phyloP scores from a whole-genome alignment of 1,140 invertebrate species.

The Zaprionus taronus region DNA sequence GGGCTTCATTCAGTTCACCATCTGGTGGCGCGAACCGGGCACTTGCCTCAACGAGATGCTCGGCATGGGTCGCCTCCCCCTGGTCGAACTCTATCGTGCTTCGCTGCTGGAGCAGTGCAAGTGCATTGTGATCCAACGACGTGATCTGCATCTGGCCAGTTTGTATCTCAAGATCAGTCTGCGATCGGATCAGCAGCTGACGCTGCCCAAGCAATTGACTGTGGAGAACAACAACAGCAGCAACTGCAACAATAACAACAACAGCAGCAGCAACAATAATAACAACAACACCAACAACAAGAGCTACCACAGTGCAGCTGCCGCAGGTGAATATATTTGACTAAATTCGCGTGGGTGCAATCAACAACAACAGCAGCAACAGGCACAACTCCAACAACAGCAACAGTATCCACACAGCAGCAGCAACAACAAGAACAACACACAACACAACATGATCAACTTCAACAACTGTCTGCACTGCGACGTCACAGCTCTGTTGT shows the following conservation, averaged over 20 bases:
- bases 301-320: conserved; percentile 51
- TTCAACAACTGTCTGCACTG: conserved; percentile 27
- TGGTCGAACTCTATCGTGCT: conserved; percentile 69
- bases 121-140: conserved; percentile 67
- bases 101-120: conserved; percentile 79
- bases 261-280: conserved; percentile 36
- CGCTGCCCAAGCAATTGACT: conserved; percentile 34
- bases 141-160: conserved; percentile 69
- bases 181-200: conserved; percentile 46
- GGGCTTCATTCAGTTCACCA: conserved; percentile 71
- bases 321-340: conserved; percentile 78
- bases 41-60: conserved; percentile 80
- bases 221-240: conserved; percentile 3
- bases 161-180: conserved; percentile 77
- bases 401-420: conserved; percentile 24
- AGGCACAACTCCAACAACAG: conserved; percentile 35
- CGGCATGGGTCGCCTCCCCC: conserved; percentile 70
- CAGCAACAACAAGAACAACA: conserved; percentile 30
- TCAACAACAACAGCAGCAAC: conserved; percentile 49
- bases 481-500: conserved; percentile 21
- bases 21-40: conserved; percentile 82
- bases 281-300: conserved; percentile 55
- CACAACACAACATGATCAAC: conserved; percentile 33
- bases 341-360: conserved; percentile 68
- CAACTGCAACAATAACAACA: conserved; percentile 20